Percentiles rank a stretch among this genome's conserved stretches.
Evolutionary conservation across 2,888 invertebrate genomes (phyloP).

Genomic region (Prionchulus punctatus): DNA sequence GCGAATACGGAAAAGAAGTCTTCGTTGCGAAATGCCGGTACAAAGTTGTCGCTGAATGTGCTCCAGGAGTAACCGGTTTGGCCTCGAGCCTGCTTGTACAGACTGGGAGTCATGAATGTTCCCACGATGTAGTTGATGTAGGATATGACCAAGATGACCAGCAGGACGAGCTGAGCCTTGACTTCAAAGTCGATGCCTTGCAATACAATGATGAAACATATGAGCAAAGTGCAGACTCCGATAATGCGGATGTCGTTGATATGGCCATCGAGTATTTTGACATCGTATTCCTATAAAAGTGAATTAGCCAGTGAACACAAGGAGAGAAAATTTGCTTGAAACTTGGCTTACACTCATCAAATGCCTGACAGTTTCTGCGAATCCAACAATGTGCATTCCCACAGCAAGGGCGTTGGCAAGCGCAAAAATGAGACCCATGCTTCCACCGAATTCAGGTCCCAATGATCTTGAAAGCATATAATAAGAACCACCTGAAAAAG

Average conservation of each 20-base stretch:
- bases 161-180: constrained; percentile 69
- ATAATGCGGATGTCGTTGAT: constrained; percentile 66
- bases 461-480: constrained; percentile 77
- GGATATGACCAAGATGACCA: constrained; percentile 66
- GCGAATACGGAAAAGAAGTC: constrained; percentile 50
- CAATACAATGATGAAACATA: constrained; percentile 70
- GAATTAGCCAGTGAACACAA: too few species aligned
- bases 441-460: constrained; percentile 87
- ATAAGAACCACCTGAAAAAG: constrained; percentile 66
- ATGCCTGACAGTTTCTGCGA: constrained; percentile 63
- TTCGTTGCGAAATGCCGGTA: constrained; percentile 59
- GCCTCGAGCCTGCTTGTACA: constrained; percentile 54
- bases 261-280: constrained; percentile 57
- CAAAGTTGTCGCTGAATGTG: constrained; percentile 54
- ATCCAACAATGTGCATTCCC: constrained; percentile 92
- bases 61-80: constrained; percentile 55
- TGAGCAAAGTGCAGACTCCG: constrained; percentile 55
- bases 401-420: constrained; percentile 91
- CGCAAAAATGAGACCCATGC: constrained; percentile 90
- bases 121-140: constrained; percentile 79
- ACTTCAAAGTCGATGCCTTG: constrained; percentile 81
- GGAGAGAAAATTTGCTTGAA: too few species aligned
- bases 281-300: constrained; percentile 36
- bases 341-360: constrained; percentile 31
- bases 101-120: constrained; percentile 60